Conservation (phyloP, 2,797 vertebrate genomes). For the Gobio occitaniae region DNA sequence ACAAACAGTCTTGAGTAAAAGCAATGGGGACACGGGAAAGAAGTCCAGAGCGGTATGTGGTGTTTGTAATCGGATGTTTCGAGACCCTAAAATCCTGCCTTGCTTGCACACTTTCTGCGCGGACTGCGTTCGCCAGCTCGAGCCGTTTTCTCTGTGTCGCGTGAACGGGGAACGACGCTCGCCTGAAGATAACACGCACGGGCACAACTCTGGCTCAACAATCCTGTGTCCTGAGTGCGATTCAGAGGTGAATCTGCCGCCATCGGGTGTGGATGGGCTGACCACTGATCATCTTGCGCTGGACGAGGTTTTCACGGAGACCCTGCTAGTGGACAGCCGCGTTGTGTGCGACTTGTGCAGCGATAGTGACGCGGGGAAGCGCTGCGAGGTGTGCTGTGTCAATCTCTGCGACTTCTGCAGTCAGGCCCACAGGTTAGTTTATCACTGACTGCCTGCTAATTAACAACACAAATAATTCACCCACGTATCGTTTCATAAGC, state of each 20-base stretch:
- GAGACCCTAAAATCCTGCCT: conserved; percentile 84
- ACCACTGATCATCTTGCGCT: conserved; percentile 85
- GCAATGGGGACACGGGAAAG: conserved; percentile 19
- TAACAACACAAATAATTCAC: background rate
- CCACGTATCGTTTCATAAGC: no score
- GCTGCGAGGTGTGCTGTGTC: conserved; percentile 86
- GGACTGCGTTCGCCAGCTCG: conserved; percentile 82
- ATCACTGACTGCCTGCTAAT: background rate
- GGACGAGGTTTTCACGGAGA: conserved; percentile 85
- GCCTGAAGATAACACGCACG: background rate
- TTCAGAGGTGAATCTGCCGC: conserved; percentile 84
- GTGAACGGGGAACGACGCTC: conserved; percentile 51
- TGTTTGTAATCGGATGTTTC: conserved; percentile 79
- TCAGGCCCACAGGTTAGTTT: conserved; percentile 89
- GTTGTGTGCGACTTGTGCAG: conserved; percentile 88
- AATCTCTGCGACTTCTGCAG: conserved; percentile 92
- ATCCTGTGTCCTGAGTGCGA: conserved; percentile 90
- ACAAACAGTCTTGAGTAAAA: background rate
- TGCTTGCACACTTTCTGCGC: conserved; percentile 91
- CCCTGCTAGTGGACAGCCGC: conserved; percentile 72
- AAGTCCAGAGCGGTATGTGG: conserved; percentile 77
- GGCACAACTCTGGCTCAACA: conserved; percentile 63
- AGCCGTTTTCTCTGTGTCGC: conserved; percentile 73
- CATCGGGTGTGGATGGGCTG: conserved; percentile 80
- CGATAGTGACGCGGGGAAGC: conserved; percentile 82